These are phyloP conservation scores for Platyrinchus mystaceus DNA, from an alignment of 2,797 vertebrate genomes.

Conservation along the genomic window DNA sequence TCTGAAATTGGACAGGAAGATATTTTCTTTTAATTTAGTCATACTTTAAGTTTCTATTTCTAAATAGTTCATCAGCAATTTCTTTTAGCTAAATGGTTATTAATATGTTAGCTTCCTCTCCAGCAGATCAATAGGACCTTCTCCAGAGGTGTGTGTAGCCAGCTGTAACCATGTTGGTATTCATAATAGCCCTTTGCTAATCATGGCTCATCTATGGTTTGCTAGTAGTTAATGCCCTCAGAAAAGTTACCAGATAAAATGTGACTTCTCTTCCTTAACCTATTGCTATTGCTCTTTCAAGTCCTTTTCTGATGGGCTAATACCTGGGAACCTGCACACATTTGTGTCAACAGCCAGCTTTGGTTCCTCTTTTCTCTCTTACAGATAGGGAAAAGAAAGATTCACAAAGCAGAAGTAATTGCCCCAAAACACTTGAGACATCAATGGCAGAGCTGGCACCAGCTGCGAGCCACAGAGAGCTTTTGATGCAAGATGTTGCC, in stretches of 20 bases:
- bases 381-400: background rate
- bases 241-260: background rate
- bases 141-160: background rate
- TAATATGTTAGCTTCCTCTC: background rate
- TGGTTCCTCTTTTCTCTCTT: background rate
- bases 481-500: background rate
- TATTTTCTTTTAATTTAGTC: background rate
- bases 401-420: background rate
- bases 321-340: accelerated
- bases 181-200: background rate
- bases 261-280: background rate
- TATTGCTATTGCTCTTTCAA: background rate
- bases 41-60: background rate
- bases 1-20: background rate
- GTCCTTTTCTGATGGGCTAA: background rate
- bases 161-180: background rate
- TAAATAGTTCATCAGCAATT: background rate
- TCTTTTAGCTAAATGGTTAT: background rate
- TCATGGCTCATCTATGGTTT: background rate
- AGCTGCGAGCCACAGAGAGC: background rate
- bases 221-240: background rate
- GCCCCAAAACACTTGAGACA: background rate
- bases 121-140: background rate
- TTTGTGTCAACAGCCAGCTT: background rate
- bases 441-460: background rate